These are phyloP conservation scores for Physocephala rufipes DNA, from an alignment of 2,888 invertebrate species.

Conservation along the genomic window DNA sequence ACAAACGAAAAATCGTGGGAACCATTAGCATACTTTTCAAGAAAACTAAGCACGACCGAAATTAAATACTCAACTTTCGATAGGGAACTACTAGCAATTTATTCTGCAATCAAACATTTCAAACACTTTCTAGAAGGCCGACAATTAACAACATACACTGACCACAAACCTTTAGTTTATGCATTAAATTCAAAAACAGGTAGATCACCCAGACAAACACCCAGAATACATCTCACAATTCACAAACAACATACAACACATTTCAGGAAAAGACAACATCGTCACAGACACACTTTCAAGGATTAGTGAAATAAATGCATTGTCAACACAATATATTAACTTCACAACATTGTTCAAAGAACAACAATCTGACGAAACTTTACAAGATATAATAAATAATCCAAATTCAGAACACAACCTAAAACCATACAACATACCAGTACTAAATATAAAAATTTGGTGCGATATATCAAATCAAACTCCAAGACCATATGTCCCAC, in stretches of 20 bases:
- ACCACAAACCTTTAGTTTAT: constrained; percentile 26
- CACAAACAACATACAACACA: constrained; percentile 32
- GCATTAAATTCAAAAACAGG: constrained; percentile 36
- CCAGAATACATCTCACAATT: constrained; percentile 36
- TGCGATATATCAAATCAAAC: constrained; percentile 3
- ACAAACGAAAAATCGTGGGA: neutral
- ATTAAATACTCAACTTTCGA: neutral
- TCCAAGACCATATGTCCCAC: constrained; percentile 46
- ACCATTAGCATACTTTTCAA: constrained; percentile 6
- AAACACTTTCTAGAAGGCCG: constrained; percentile 29
- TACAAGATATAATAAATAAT: neutral
- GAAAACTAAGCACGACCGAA: neutral
- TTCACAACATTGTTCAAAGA: too few species aligned
- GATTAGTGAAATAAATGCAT: neutral
- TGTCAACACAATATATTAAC: neutral
- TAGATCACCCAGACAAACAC: constrained; percentile 32
- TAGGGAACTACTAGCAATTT: neutral
- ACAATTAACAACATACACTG: constrained; percentile 27
- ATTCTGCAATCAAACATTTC: constrained; percentile 1
- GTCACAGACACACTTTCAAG: constrained; percentile 37
- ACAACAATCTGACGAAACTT: too few species aligned
- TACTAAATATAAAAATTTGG: constrained; percentile 5
- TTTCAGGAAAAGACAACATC: constrained; percentile 27
- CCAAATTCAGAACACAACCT: constrained; percentile 21
- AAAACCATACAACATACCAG: constrained; percentile 17